Evolutionary conservation across 2,797 vertebrate genomes (phyloP), one percentile per base, ranked within the genome.

Genomic region (Enteromius viviparus): DNA sequence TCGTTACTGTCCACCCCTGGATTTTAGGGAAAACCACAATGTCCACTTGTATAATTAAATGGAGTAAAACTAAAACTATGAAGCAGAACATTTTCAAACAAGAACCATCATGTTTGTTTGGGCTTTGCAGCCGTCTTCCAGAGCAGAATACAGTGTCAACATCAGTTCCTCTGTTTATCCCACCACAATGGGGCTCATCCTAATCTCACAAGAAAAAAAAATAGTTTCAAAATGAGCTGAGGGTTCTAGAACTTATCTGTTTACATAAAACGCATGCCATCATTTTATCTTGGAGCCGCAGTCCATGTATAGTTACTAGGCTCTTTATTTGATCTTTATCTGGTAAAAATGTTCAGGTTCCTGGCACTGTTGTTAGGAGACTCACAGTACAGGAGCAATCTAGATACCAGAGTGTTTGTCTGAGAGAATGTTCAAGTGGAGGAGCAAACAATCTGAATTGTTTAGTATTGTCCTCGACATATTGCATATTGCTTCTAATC

Each of bases 401-500:
- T 62, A 47, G 29, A 40, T 85, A 84, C 78, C 62, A 40, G 9
- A 29, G n/a, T n/a, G 4, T 29, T 58, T 51, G 49, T 69, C 12
- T 84, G 34, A 60, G 34, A 69, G 45, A 65, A 51, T 12, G 62
- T 69, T 40, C 65, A 53, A 71, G 32, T 68, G 58, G 65, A 69
- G 55, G 65, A 76, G 81, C 83, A 80, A 85, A 83, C 68, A 49
- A 45, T 69, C 29, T 66, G 76, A 66, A 76, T 77, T 74, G 58
- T 85, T 81, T 69, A 71, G 84, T 75, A 58, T 66, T 37, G 66
- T 76, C 65, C 51, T 84, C 15, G 53, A 78, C 45, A 55, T 70
- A 45, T 62, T 70, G 47, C 53, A 45, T 76, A 32, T 82, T 84
- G 62, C 65, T 80, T 86, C 55, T 80, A 85, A 88, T 87, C 74